These are phyloP conservation scores for Catharus bicknelli DNA, from an alignment of 2,113 vertebrate genomes.

Conservation along the genomic window DNA sequence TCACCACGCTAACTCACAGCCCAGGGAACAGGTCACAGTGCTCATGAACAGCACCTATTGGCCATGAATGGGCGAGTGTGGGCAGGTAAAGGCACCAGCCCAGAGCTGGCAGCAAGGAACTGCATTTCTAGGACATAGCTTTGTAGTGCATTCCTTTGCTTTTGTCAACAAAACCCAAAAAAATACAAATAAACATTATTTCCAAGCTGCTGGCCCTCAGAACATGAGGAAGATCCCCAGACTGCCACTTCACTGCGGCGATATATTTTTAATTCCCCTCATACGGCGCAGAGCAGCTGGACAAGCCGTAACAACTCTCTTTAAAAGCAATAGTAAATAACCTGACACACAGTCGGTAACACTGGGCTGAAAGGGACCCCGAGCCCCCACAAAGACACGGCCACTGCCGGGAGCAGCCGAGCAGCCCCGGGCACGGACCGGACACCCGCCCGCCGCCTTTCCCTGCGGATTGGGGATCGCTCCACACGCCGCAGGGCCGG, in stretches of 20 bases:
- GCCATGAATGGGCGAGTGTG: rapidly evolving
- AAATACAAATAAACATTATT: not conserved
- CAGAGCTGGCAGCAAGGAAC: not conserved
- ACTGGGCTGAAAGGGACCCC: too few species aligned
- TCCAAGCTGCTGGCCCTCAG: not conserved
- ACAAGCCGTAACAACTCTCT: rapidly evolving
- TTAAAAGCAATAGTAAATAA: not conserved
- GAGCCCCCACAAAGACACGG: not conserved
- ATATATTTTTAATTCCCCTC: rapidly evolving
- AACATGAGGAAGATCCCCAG: not conserved
- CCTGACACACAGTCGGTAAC: rapidly evolving
- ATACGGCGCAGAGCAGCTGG: rapidly evolving
- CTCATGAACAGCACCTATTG: not conserved
- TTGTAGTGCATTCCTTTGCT: not conserved
- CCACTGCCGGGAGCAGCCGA: not conserved
- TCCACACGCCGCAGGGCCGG: rapidly evolving
- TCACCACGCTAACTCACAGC: too few species aligned
- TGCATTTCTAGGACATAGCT: not conserved
- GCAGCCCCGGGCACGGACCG: not conserved
- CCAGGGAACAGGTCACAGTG: rapidly evolving
- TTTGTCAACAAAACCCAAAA: not conserved
- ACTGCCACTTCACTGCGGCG: rapidly evolving
- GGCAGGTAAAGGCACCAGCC: not conserved
- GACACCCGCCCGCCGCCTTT: rapidly evolving
- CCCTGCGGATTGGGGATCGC: rapidly evolving